Evolutionary conservation across 2,888 invertebrate genomes (phyloP), one percentile per base, ranked within the genome.

Genomic region (Diarsia dahlii): DNA sequence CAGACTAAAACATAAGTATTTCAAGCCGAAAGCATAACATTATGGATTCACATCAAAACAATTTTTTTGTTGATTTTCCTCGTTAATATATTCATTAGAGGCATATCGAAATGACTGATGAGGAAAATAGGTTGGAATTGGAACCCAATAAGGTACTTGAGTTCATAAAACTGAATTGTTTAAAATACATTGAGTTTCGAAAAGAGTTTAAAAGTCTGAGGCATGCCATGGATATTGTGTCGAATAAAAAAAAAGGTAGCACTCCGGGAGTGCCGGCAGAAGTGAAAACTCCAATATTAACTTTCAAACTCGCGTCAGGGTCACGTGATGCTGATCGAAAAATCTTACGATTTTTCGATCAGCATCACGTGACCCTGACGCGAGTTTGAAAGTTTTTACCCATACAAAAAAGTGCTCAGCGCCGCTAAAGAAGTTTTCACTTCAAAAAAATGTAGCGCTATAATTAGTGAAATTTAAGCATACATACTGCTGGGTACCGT

Each of bases 1-100:
- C 68, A 34, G 52, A 67, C 10, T 62, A 52, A 76, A 76, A 52
- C 6, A 28, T 28, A 46, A n/a, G 56, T 71, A 60, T 63, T 28
- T 58, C 13, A 82, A 84, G 73, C 81, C 58, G 10, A 65, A 80
- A 84, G 84, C 84, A 63, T 15, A 67, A 67, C 8, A 12, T 46
- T 74, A 60, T 28, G 39, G 48, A 73, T 71, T 80, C 62, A 68
- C 20, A 48, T 68, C 18, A 68, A 28, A 74, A 52, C 12, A 48
- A 58, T 52, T 46, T 45, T 52, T 23, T 18, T 79, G 18, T 72
- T 15, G 2, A 63, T 3, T 67, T 52, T 74, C 56, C 62, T 65
- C 23, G 23, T 56, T 34, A 13, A 28, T 20, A 20, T 77, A 39
- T 54, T 23, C 13, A 62, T 54, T 63, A 63, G 45, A 63, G 76